Evolutionary conservation across 2,888 invertebrate genomes (phyloP), one percentile per base, ranked within the genome.

Genomic region (Helleia helle): DNA sequence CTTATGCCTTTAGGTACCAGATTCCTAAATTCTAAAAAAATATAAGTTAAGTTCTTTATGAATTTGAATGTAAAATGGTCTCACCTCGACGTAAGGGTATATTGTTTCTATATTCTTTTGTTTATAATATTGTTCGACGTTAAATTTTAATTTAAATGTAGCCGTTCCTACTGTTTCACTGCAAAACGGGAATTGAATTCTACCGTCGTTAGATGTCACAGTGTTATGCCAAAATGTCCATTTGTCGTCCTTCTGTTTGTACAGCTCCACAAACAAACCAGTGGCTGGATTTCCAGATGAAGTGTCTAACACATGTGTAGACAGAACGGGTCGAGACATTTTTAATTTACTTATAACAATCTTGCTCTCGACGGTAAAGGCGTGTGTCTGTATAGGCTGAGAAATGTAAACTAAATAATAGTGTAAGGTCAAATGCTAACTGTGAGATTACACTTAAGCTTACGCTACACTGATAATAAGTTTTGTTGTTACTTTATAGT

Each of bases 11-110:
- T n/a, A n/a, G n/a, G n/a, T n/a, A n/a, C n/a, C n/a, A n/a, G n/a
- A n/a, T n/a, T n/a, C n/a, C n/a, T n/a, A n/a, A n/a, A n/a, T n/a
- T n/a, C n/a, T n/a, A n/a, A n/a, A n/a, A n/a, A n/a, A n/a, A n/a
- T n/a, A n/a, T n/a, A n/a, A n/a, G n/a, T n/a, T n/a, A n/a, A n/a
- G n/a, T n/a, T n/a, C n/a, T n/a, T n/a, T n/a, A n/a, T n/a, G n/a
- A n/a, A n/a, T n/a, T n/a, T n/a, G n/a, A n/a, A n/a, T n/a, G 3
- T 9, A 11, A 31, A 7, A 30, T 4, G 5, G n/a, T n/a, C 44
- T 38, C 41, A 90, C 90, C 86, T 93, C 94, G 41, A 93, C 89
- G 64, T 89, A 91, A 0, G 94, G 93, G 69, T 91, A 94, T 48
- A 93, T 81, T 0, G 90, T 89, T 38, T 89, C 87, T 44, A 87